A percentile compares a stretch with the other conserved stretches of the same genome.
These are phyloP conservation scores for Trichosurus vulpecula DNA, from an alignment of 2,797 vertebrate species.

Conservation along the genomic window DNA sequence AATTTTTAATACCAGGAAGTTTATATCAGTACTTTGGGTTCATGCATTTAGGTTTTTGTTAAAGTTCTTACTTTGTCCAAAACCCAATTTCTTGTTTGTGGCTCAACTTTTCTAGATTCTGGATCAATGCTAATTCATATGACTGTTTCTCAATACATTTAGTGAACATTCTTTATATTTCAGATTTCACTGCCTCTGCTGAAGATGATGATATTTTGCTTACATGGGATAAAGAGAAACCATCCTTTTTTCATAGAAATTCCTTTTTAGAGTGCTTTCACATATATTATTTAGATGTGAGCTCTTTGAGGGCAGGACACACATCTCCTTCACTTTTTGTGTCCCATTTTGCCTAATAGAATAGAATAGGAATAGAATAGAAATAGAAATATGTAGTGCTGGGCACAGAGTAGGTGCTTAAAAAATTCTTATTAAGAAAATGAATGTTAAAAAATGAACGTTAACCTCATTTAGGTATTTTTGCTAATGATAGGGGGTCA, in stretches of 20 bases:
- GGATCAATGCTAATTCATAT: neutral
- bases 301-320: neutral
- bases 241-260: neutral
- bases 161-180: neutral
- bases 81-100: neutral
- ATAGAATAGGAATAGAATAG: too few species aligned
- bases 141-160: neutral
- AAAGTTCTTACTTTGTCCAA: neutral
- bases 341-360: neutral
- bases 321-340: neutral
- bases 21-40: neutral
- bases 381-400: conserved; percentile 15
- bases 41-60: neutral
- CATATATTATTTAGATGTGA: neutral
- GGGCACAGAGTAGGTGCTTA: conserved; percentile 8
- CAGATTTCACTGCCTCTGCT: neutral
- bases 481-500: conserved; percentile 40
- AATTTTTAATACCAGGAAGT: neutral
- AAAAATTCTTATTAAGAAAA: conserved; percentile 46
- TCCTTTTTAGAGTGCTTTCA: neutral
- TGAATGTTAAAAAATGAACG: conserved; percentile 34
- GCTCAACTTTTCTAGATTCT: neutral
- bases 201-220: neutral
- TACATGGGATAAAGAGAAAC: neutral
- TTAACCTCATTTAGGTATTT: conserved; percentile 40